phyloP scores from a whole-genome alignment of 2,888 invertebrate species.

The Hanleya hanleyi region DNA sequence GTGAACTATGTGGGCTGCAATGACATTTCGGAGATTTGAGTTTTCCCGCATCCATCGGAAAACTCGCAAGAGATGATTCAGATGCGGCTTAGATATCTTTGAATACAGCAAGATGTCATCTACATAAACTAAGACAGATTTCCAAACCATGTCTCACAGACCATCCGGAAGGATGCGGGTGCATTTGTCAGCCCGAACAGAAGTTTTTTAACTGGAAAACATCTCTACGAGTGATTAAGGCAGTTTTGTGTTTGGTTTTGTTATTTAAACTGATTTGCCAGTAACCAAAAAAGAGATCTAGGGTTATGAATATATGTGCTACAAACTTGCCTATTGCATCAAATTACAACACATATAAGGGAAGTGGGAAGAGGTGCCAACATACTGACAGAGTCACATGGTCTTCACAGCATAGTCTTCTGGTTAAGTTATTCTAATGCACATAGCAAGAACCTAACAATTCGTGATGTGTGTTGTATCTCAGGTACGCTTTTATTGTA shows the following conservation, averaged over 20 bases:
- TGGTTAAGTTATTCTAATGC: too few relatives aligned
- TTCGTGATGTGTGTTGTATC: too few relatives aligned
- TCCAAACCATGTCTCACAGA: too few relatives aligned
- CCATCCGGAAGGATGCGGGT: neutral
- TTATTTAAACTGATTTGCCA: conserved; percentile 5
- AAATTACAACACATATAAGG: too few relatives aligned
- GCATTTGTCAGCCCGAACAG: conserved; percentile 11
- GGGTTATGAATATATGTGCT: neutral
- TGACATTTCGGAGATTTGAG: conserved; percentile 16
- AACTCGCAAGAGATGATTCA: conserved; percentile 4
- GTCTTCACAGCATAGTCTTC: too few relatives aligned
- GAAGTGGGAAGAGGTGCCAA: too few relatives aligned
- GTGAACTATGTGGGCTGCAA: neutral
- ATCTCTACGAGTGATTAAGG: neutral
- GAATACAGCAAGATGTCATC: conserved; percentile 21
- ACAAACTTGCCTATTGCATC: neutral
- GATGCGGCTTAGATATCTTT: conserved; percentile 10
- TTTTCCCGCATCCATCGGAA: neutral
- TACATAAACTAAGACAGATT: conserved; percentile 19
- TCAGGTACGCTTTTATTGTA: too few relatives aligned
- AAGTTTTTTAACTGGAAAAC: neutral
- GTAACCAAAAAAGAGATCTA: neutral
- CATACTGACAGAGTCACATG: too few relatives aligned
- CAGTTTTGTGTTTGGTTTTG: conserved; percentile 11
- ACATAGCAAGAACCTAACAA: too few relatives aligned